Conservation (phyloP, 35 echinoderm and acorn worm genomes). For the Diadema setosum region DNA sequence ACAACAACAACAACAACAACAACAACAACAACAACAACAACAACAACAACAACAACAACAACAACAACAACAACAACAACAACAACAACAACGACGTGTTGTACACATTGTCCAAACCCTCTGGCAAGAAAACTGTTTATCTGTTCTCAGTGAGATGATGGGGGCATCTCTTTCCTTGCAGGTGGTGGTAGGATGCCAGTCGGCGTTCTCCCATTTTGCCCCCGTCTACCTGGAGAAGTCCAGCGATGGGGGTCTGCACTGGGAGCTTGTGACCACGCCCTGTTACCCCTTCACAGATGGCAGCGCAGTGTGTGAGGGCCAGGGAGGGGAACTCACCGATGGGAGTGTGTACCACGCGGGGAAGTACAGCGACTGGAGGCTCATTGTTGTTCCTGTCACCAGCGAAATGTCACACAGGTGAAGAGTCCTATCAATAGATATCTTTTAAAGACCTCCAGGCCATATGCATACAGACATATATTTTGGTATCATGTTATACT, state of each 20-base stretch:
- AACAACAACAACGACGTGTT: not conserved
- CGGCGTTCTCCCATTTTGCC: slow-evolving; percentile 65
- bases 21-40: not conserved
- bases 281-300: slow-evolving; percentile 64
- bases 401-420: slow-evolving; percentile 22
- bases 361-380: slow-evolving; percentile 62
- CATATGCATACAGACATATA: no score
- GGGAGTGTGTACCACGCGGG: slow-evolving; percentile 97
- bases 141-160: no score
- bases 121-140: no score
- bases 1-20: not conserved
- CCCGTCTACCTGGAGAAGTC: slow-evolving; percentile 84
- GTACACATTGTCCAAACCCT: no score
- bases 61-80: not conserved
- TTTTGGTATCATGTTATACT: no score
- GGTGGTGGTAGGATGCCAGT: slow-evolving; percentile 81
- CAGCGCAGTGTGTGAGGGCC: slow-evolving; percentile 22
- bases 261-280: slow-evolving; percentile 61
- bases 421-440: no score
- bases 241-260: slow-evolving; percentile 76
- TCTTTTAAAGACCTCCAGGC: no score
- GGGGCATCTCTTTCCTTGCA: no score
- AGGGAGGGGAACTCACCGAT: slow-evolving; percentile 19
- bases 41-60: not conserved
- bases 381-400: slow-evolving; percentile 61